Evolutionary conservation across 2,888 invertebrate species (phyloP).

Genomic region (Eupithecia exiguata): DNA sequence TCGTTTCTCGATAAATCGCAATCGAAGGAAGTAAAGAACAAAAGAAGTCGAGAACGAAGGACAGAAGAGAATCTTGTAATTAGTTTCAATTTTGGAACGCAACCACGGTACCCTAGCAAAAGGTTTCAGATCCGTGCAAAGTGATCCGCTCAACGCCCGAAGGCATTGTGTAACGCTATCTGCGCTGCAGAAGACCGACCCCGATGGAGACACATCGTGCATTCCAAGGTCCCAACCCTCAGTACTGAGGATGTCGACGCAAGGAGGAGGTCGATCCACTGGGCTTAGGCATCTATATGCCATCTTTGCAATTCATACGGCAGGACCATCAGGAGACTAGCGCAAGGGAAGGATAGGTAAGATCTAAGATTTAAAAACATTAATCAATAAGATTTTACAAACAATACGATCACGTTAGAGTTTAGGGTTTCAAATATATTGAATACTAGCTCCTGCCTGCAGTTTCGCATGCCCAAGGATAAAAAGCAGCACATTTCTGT

Average conservation of each 20-base stretch:
- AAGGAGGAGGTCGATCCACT: too few species aligned
- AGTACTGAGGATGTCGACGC: too few species aligned
- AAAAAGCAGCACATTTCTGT: too few species aligned
- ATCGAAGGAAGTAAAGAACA: neutral
- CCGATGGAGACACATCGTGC: too few species aligned
- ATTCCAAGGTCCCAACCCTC: too few species aligned
- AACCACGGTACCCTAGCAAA: neutral
- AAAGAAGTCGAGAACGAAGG: neutral
- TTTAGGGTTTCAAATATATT: neutral
- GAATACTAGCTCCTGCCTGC: too few species aligned
- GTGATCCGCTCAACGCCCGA: too few species aligned
- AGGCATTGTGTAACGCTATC: too few species aligned
- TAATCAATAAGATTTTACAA: neutral
- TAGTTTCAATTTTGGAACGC: neutral
- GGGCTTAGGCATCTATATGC: neutral
- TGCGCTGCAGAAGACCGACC: too few species aligned
- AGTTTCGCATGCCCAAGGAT: too few species aligned
- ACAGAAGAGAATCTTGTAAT: neutral
- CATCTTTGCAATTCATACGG: neutral
- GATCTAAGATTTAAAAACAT: neutral
- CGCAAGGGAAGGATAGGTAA: neutral
- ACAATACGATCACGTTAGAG: neutral
- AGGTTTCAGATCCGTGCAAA: neutral
- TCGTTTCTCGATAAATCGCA: too few species aligned
- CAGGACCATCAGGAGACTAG: neutral